Evolutionary conservation across 1,140 invertebrate species (phyloP).

Genomic region (Diachasma alloeum): DNA sequence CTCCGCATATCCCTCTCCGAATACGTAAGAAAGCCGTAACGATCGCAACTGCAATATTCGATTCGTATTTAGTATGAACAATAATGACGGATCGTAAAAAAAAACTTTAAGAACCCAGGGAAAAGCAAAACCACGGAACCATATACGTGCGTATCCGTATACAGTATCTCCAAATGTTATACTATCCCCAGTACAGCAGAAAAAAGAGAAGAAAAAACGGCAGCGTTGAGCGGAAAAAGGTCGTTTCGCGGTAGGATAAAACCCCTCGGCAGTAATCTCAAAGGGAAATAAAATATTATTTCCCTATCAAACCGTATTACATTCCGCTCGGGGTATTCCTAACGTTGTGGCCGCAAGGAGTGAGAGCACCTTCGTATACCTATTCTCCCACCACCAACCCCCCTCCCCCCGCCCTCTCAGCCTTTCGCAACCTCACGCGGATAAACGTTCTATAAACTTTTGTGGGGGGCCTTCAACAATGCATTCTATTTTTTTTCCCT

Average conservation of each 20-base stretch:
- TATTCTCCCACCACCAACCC: slow-evolving; percentile 23
- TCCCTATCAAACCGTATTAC: slow-evolving; percentile 58
- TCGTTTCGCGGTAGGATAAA: slow-evolving; percentile 41
- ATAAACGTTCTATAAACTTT: slow-evolving; percentile 57
- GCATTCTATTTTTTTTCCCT: neutral
- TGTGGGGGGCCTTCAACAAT: slow-evolving; percentile 50
- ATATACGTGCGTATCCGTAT: neutral
- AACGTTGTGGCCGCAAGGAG: neutral
- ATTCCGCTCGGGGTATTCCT: slow-evolving; percentile 43
- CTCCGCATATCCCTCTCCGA: neutral
- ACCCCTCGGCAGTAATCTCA: slow-evolving; percentile 40
- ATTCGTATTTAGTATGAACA: neutral
- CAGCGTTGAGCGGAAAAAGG: slow-evolving; percentile 18
- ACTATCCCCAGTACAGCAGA: neutral
- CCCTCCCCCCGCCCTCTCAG: slow-evolving; percentile 25
- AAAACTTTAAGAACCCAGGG: neutral
- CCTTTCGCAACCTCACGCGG: slow-evolving; percentile 20
- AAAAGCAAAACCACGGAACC: neutral
- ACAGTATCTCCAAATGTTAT: neutral
- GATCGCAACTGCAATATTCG: neutral
- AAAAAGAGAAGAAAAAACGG: neutral
- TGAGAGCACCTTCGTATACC: slow-evolving; percentile 19
- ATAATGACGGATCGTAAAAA: neutral
- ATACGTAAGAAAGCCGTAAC: neutral
- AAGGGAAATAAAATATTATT: slow-evolving; percentile 59